phyloP scores from a whole-genome alignment of 2,113 vertebrate genomes.

The Eira barbara region DNA sequence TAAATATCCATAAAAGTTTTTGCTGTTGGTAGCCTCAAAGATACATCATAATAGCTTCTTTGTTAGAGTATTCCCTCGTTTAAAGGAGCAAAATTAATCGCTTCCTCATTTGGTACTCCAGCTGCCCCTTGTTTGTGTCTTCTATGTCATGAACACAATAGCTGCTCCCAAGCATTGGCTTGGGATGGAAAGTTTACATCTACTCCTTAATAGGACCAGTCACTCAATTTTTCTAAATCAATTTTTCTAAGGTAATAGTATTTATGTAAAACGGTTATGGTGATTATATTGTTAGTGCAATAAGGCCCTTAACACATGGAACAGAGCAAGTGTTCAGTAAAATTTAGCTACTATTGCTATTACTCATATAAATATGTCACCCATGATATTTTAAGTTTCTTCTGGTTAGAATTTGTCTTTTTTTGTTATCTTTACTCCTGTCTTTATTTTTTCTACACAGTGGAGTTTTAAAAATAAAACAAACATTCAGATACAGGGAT shows the following conservation, averaged over 20 bases:
- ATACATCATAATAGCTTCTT: neutral
- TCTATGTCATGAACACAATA: neutral
- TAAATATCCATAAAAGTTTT: neutral
- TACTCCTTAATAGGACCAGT: neutral
- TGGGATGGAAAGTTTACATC: neutral
- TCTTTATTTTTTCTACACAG: neutral
- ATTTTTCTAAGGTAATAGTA: neutral
- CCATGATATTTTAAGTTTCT: neutral
- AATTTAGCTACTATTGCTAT: neutral
- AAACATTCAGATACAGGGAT: neutral
- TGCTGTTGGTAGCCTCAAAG: neutral
- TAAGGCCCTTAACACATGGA: neutral
- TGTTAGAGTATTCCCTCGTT: neutral
- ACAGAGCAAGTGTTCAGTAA: neutral
- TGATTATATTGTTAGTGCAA: neutral
- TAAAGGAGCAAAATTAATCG: neutral
- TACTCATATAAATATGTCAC: neutral
- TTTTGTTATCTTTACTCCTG: neutral
- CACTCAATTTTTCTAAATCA: neutral
- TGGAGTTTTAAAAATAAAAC: slow-evolving; percentile 14
- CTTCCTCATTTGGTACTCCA: neutral
- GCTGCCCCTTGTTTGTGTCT: neutral
- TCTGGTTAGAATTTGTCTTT: neutral
- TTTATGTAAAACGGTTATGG: neutral
- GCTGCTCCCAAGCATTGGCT: neutral